Conservation (phyloP, 2,888 invertebrate species). For the Ferrisia virgata region DNA sequence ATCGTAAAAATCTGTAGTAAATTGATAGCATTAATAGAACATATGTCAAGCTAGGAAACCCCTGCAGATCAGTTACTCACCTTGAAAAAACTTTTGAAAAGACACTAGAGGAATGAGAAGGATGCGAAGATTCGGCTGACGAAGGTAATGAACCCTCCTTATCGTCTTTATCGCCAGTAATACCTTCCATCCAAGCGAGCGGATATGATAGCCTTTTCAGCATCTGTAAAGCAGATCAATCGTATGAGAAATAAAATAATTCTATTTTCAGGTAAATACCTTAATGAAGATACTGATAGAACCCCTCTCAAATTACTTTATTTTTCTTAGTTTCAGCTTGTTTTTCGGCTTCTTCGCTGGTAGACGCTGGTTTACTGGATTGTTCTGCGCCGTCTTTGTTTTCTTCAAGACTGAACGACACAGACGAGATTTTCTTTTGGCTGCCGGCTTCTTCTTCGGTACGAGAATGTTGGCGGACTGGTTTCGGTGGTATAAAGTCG, state of each 20-base stretch:
- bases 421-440: slow-evolving; percentile 67
- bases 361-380: slow-evolving; percentile 7
- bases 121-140: slow-evolving; percentile 58
- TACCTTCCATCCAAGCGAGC: slow-evolving; percentile 84
- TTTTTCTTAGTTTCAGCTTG: slow-evolving; percentile 51
- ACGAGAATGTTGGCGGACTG: slow-evolving; percentile 65
- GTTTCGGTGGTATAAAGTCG: slow-evolving; percentile 83
- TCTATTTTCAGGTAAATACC: too few species aligned
- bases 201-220: slow-evolving; percentile 87
- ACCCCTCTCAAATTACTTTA: slow-evolving; percentile 49
- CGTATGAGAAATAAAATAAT: slow-evolving; percentile 23
- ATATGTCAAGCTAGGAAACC: not conserved
- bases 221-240: slow-evolving; percentile 72
- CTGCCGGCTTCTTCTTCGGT: slow-evolving; percentile 56
- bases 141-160: slow-evolving; percentile 55
- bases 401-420: slow-evolving; percentile 66
- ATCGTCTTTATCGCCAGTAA: slow-evolving; percentile 68
- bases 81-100: slow-evolving; percentile 91
- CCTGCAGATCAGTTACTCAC: slow-evolving; percentile 54
- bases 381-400: slow-evolving; percentile 55
- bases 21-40: not conserved
- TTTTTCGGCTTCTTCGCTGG: slow-evolving; percentile 47
- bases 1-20: not conserved
- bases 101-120: slow-evolving; percentile 67
- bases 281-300: not conserved